Percentiles rank a stretch among this genome's conserved stretches.
Conservation (phyloP, 2,113 vertebrate species). For the Herpetotheres cachinnans region DNA sequence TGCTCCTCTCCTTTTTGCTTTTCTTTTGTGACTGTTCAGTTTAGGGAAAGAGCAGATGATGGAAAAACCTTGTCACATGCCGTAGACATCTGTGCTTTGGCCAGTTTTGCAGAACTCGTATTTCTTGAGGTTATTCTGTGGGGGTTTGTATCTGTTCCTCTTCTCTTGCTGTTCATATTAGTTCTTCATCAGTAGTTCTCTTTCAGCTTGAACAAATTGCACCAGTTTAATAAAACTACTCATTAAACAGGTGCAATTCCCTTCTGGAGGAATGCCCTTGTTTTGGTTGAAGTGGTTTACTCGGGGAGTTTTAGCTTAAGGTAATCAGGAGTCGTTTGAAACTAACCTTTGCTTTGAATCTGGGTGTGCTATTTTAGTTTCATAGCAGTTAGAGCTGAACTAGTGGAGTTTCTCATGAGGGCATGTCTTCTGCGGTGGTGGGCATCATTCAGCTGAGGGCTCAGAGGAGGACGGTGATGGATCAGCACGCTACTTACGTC, state of each 20-base stretch:
- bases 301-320: not conserved
- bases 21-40: not conserved
- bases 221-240: not conserved
- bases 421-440: not conserved
- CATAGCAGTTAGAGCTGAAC: not conserved
- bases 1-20: not conserved
- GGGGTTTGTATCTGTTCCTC: not conserved
- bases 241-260: not conserved
- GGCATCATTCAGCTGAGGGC: not conserved
- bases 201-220: constrained; percentile 16
- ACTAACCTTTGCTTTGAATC: not conserved
- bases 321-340: not conserved
- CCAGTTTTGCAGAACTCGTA: not conserved
- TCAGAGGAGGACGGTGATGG: not conserved
- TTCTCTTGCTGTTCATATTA: not conserved
- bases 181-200: constrained; percentile 2
- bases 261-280: not conserved
- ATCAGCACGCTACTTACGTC: not conserved
- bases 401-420: not conserved
- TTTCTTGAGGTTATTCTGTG: not conserved
- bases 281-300: not conserved
- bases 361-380: not conserved
- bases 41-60: not conserved
- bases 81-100: not conserved
- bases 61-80: not conserved